Percentiles rank a stretch among this genome's conserved stretches.
phyloP scores from a whole-genome alignment of 2,113 vertebrate species.

The Anser brachyrhynchus region DNA sequence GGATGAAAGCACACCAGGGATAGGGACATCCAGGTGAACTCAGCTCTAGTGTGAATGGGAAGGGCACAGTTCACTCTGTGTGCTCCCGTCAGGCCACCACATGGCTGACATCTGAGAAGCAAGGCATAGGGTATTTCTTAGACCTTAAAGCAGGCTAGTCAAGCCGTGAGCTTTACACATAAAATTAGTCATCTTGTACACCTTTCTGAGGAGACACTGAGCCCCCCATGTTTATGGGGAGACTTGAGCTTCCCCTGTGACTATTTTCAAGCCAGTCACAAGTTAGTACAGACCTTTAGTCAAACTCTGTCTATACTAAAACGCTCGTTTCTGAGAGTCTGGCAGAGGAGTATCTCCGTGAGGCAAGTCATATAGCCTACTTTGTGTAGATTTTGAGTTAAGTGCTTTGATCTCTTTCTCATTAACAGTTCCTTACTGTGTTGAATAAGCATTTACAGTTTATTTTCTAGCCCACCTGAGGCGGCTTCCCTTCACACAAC shows the following conservation, averaged over 20 bases:
- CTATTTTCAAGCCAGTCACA: background rate
- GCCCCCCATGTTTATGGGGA: background rate
- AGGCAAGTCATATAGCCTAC: background rate
- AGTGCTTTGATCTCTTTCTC: constrained; percentile 17
- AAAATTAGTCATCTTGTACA: background rate
- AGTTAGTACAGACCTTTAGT: background rate
- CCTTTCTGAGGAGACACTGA: background rate
- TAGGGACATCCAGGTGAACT: background rate
- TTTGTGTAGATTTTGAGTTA: background rate
- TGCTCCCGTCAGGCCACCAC: background rate
- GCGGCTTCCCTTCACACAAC: background rate
- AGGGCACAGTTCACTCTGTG: background rate
- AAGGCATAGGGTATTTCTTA: background rate
- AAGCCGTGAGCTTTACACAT: background rate
- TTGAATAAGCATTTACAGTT: constrained; percentile 22
- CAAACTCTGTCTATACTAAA: background rate
- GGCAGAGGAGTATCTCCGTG: background rate
- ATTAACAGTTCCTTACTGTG: constrained; percentile 29
- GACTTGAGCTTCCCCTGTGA: fast-evolving
- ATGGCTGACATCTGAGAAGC: background rate
- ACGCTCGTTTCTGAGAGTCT: background rate
- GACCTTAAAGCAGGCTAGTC: background rate
- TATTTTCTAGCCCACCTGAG: constrained; percentile 11
- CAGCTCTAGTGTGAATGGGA: background rate
- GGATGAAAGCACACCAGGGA: background rate